Evolutionary conservation across 2,888 invertebrate genomes (phyloP).

Genomic region (Muschampia staudingeri): DNA sequence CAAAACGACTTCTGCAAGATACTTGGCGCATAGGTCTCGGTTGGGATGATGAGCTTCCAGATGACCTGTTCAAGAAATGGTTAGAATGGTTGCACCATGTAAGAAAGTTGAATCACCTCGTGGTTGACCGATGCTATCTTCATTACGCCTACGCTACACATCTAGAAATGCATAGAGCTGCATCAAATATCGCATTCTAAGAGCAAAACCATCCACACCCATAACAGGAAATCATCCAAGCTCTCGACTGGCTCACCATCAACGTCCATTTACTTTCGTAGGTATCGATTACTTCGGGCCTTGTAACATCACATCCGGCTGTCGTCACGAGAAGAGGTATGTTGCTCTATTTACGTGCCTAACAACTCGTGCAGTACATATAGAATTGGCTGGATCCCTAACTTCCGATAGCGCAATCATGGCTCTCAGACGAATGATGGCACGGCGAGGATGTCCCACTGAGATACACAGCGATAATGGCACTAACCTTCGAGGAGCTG

Average conservation of each 20-base stretch:
- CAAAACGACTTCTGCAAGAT: slow-evolving; percentile 50
- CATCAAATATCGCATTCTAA: neutral
- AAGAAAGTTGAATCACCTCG: neutral
- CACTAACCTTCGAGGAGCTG: neutral
- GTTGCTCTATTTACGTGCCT: neutral
- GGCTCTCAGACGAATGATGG: slow-evolving; percentile 1
- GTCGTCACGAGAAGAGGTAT: neutral
- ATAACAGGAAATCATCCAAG: neutral
- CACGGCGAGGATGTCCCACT: neutral
- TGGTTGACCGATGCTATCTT: neutral
- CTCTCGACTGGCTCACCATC: neutral
- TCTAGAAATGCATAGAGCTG: slow-evolving; percentile 3
- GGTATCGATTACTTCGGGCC: neutral
- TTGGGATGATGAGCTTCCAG: slow-evolving; percentile 36
- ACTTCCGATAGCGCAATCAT: neutral
- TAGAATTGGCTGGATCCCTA: neutral
- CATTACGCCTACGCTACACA: neutral
- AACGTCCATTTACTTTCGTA: neutral
- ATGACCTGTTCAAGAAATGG: neutral
- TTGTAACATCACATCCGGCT: neutral
- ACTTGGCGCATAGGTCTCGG: slow-evolving; percentile 44
- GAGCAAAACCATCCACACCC: neutral
- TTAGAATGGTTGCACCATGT: neutral
- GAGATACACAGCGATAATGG: neutral
- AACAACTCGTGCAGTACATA: neutral